Conservation (phyloP, 2,888 invertebrate species). For the Chaetoderma sp. region DNA sequence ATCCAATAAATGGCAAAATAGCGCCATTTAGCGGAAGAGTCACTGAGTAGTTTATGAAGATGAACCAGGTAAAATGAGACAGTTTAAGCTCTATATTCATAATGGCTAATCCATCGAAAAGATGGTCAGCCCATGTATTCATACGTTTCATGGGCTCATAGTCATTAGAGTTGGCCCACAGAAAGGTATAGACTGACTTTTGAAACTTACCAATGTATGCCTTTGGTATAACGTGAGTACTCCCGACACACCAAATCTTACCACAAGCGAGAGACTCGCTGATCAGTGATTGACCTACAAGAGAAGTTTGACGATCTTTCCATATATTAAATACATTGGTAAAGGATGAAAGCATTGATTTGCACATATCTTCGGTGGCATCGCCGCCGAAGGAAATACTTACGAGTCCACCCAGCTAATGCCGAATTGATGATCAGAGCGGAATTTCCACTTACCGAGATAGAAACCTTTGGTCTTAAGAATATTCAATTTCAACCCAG, state of each 20-base stretch:
- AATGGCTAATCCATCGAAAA: conserved; percentile 7
- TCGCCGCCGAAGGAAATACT: conserved; percentile 4
- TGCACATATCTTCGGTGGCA: background rate
- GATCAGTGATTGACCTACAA: conserved; percentile 4
- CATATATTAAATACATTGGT: conserved; percentile 5
- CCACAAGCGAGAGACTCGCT: background rate
- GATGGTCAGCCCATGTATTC: background rate
- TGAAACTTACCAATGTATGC: background rate
- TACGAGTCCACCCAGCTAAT: conserved; percentile 14
- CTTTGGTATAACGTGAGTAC: background rate
- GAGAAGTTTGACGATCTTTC: background rate
- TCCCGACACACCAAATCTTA: conserved; percentile 6
- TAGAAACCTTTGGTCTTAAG: conserved; percentile 34
- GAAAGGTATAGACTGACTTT: background rate
- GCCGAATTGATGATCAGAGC: conserved; percentile 38
- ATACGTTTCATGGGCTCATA: conserved; percentile 7
- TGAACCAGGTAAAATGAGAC: conserved; percentile 6
- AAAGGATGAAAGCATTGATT: background rate
- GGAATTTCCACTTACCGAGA: conserved; percentile 36
- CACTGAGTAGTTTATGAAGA: conserved; percentile 14
- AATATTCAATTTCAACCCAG: conserved; percentile 33
- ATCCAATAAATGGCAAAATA: conserved; percentile 32
- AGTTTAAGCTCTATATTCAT: conserved; percentile 1
- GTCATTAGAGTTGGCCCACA: background rate
- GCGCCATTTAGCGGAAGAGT: conserved; percentile 17